Conservation (phyloP, 2,113 vertebrate genomes). For the Dipodomys ordii region DNA sequence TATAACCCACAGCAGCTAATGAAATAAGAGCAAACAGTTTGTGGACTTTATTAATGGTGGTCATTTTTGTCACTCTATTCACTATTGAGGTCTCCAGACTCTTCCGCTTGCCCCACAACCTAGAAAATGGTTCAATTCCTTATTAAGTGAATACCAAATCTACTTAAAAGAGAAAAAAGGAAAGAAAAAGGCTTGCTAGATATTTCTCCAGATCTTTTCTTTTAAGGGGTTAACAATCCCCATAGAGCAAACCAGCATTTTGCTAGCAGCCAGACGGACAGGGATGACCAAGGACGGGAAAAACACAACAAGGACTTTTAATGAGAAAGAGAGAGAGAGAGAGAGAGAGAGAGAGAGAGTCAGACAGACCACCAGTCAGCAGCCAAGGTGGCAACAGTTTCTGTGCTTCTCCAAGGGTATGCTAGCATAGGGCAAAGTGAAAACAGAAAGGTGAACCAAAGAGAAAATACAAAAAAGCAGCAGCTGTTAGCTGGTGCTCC, state of each 20-base stretch:
- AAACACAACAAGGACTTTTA: no score
- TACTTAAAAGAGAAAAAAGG: background rate
- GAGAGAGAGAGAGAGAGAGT: no score
- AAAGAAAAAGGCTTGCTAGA: constrained; percentile 1
- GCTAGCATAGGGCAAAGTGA: background rate
- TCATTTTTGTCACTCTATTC: constrained; percentile 17
- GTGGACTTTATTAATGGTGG: constrained; percentile 21
- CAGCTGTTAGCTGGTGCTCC: background rate
- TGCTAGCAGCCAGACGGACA: background rate
- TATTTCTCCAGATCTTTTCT: background rate
- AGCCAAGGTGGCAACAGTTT: background rate
- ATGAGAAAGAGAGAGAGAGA: no score
- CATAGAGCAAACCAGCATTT: constrained; percentile 20
- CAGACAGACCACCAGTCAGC: no score
- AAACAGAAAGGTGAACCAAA: background rate
- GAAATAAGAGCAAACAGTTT: background rate
- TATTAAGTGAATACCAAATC: constrained; percentile 42
- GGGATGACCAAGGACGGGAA: no score
- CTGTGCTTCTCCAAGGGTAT: background rate
- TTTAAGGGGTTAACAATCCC: background rate
- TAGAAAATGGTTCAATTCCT: background rate
- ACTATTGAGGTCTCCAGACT: background rate
- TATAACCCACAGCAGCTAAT: constrained; percentile 6
- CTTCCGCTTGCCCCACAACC: background rate
- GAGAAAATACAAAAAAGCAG: background rate